Base-by-base conservation (phyloP, 2,113 vertebrate species). In the Callithrix jacchus region DNA sequence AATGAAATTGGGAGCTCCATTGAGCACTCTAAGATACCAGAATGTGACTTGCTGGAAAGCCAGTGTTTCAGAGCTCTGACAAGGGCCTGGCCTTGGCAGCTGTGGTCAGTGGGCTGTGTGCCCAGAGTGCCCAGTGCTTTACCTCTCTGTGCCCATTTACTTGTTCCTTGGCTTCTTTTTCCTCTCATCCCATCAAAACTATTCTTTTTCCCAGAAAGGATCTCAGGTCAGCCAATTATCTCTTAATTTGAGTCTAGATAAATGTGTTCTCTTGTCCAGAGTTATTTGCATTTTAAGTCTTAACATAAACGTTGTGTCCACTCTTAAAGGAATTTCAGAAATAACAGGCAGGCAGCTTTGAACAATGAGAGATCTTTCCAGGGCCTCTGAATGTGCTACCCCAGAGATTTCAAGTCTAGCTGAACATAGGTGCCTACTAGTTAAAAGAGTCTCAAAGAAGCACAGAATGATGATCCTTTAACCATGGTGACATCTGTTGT, bases 1-100 rank as follows among this genome's bases (percentile, higher is more conserved):
- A 97, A 80, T 97, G 95, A 97, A 97, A 92, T 61, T 97, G 91
- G 89, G 91, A 97, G 85, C 96, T 96, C 56, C 91, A 52, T 35
- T 94, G 89, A 87, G 14, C 8, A 4, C 70, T 83, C 7, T 12
- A 18, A 42, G 93, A 80, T 52, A 82, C 93, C 95, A 96, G 79
- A 35, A 68, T 32, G 71, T 2, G 80, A 93, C 25, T 11, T 9
- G 27, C 70, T 68, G 35, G 80, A 85, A 54, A 79, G 35, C 20
- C 66, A 23, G 47, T 37, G 37, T 82, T 91, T 70, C 16, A 96
- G 47, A 93, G 7, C 68, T 76, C 54, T 58, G 32, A 91, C 42
- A 54, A 52, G 89, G 61, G 64, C 42, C 42, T 68, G 79, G 25
- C 7, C 10, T 80, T 89, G 97, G 91, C 91, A 97, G 84, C 74